A percentile compares a stretch with the other conserved stretches of the same genome.
Evolutionary conservation across 2,888 invertebrate genomes (phyloP).

Genomic region (Heliconius hortense): DNA sequence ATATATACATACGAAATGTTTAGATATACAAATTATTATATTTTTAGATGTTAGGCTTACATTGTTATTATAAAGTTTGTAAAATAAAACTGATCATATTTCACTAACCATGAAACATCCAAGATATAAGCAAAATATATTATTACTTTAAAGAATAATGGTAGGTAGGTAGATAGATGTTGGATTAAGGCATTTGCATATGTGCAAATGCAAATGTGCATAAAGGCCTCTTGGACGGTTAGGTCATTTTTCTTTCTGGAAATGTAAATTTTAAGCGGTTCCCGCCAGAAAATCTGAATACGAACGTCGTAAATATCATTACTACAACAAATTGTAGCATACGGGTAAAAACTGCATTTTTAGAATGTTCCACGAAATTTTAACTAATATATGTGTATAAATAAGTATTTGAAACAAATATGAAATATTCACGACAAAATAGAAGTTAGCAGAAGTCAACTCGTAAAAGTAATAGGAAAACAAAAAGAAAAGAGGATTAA

Average conservation of each 20-base stretch:
- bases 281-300: slow-evolving; percentile 17
- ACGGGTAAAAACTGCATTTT: slow-evolving; percentile 3
- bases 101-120: neutral
- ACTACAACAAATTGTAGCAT: slow-evolving; percentile 14
- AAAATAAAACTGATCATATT: neutral
- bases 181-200: slow-evolving; percentile 23
- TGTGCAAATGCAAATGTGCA: slow-evolving; percentile 24
- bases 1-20: neutral
- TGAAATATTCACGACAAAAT: neutral
- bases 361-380: slow-evolving; percentile 3
- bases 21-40: neutral
- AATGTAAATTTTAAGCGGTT: slow-evolving; percentile 24
- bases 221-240: slow-evolving; percentile 23
- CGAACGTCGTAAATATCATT: slow-evolving; percentile 21
- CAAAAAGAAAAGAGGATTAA: slow-evolving; percentile 15
- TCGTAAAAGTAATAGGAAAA: neutral
- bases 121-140: neutral
- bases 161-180: slow-evolving; percentile 8
- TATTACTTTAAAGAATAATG: slow-evolving; percentile 14
- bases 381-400: neutral
- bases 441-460: neutral
- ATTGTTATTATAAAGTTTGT: neutral
- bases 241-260: slow-evolving; percentile 24
- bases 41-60: neutral
- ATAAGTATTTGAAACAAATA: neutral